Conservation (phyloP, 2,888 invertebrate genomes). For the Horisme vitalbata region DNA sequence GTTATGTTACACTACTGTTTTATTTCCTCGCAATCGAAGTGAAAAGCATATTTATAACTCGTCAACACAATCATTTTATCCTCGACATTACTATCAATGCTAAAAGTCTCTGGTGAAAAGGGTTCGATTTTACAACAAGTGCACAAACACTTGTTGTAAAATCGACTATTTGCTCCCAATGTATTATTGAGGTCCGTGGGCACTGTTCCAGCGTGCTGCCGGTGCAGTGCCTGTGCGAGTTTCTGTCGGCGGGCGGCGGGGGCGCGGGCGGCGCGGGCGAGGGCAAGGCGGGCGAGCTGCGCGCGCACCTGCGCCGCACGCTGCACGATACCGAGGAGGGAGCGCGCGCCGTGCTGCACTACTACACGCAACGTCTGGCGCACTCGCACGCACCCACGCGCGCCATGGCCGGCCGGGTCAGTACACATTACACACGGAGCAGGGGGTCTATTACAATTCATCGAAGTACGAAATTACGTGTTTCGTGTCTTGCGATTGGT, state of each 20-base stretch:
- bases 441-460: too few relatives aligned
- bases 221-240: conserved; percentile 98
- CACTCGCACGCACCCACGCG: conserved; percentile 91
- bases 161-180: too few relatives aligned
- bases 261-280: conserved; percentile 58
- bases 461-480: too few relatives aligned
- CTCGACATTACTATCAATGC: too few relatives aligned
- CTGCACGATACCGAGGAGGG: conserved; percentile 78
- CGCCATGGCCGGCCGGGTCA: conserved; percentile 87
- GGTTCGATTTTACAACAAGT: too few relatives aligned
- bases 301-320: conserved; percentile 81
- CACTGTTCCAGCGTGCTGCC: conserved; percentile 88
- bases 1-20: too few relatives aligned
- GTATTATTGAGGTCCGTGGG: not conserved
- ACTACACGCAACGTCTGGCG: conserved; percentile 92
- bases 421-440: conserved; percentile 33
- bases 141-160: too few relatives aligned
- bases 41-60: too few relatives aligned
- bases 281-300: conserved; percentile 86
- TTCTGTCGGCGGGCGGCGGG: conserved; percentile 87
- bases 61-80: too few relatives aligned
- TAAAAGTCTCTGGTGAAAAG: too few relatives aligned
- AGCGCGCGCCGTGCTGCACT: conserved; percentile 93
- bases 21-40: too few relatives aligned
- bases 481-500: too few relatives aligned